Percentiles rank a stretch among this genome's conserved stretches.
phyloP scores from a whole-genome alignment of 2,113 vertebrate species.

The Chaetodon auriga region DNA sequence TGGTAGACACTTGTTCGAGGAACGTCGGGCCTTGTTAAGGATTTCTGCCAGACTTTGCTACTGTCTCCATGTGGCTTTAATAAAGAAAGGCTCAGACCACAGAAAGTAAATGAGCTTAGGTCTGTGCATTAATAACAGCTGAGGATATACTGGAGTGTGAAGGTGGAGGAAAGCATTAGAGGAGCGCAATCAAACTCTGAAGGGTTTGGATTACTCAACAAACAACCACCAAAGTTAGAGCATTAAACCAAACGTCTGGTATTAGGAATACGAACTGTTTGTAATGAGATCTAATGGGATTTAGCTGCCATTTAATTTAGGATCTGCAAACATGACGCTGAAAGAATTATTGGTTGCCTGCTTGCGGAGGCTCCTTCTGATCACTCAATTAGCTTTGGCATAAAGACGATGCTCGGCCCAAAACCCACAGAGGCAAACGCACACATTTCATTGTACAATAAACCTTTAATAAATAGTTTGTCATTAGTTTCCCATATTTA shows the following conservation, averaged over 20 bases:
- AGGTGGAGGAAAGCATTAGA: slow-evolving; percentile 19
- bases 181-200: background rate
- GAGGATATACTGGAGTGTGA: background rate
- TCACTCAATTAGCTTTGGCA: slow-evolving; percentile 1
- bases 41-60: slow-evolving; percentile 15
- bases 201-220: slow-evolving; percentile 18
- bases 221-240: slow-evolving; percentile 17
- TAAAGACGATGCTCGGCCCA: background rate
- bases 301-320: background rate
- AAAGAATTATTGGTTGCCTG: background rate
- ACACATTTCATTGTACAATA: slow-evolving; percentile 82
- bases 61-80: slow-evolving; percentile 53
- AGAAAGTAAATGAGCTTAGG: slow-evolving; percentile 42
- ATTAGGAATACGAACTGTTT: slow-evolving; percentile 8
- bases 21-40: background rate
- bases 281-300: slow-evolving; percentile 16
- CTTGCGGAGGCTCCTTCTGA: background rate
- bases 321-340: background rate
- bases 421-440: slow-evolving; percentile 47
- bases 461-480: slow-evolving; percentile 89
- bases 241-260: slow-evolving; percentile 7
- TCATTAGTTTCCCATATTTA: slow-evolving; percentile 87
- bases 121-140: slow-evolving; percentile 14
- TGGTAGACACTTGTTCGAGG: background rate
- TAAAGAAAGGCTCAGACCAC: slow-evolving; percentile 43